Evolutionary conservation across 1,140 invertebrate species (phyloP).

Genomic region (Venturia canescens): DNA sequence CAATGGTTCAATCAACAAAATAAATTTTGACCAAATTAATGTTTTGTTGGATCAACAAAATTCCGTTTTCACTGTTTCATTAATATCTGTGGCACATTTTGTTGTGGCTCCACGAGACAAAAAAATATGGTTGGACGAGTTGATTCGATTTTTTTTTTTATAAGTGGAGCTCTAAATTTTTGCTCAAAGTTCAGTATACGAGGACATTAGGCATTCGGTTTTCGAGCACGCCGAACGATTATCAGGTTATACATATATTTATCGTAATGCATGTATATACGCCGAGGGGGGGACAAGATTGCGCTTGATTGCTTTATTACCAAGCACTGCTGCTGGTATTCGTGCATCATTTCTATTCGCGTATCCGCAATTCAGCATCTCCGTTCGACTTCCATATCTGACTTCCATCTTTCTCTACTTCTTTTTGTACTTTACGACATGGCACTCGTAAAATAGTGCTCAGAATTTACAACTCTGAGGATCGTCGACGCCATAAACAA

Average conservation of each 20-base stretch:
- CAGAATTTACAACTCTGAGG: not conserved
- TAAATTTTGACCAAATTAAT: too few relatives aligned
- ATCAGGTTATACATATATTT: not conserved
- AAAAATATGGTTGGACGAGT: too few relatives aligned
- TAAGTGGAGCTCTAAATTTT: too few relatives aligned
- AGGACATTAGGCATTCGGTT: too few relatives aligned
- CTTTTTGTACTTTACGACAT: conserved; percentile 1
- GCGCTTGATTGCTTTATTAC: conserved; percentile 40
- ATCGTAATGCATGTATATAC: not conserved
- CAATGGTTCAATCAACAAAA: too few relatives aligned
- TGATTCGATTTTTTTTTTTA: too few relatives aligned
- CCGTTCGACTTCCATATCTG: not conserved
- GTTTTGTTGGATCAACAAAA: too few relatives aligned
- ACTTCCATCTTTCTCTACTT: not conserved
- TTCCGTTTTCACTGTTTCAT: too few relatives aligned
- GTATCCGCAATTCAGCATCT: not conserved
- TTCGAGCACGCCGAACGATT: too few relatives aligned
- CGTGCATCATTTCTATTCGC: not conserved
- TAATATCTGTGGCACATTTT: too few relatives aligned
- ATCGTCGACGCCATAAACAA: not conserved
- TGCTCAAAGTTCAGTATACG: too few relatives aligned
- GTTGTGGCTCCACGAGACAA: too few relatives aligned
- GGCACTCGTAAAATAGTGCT: not conserved
- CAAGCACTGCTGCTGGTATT: not conserved
- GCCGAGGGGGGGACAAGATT: conserved; percentile 6